Evolutionary conservation across 1,140 invertebrate species (phyloP), one percentile per base, ranked within the genome.

Genomic region (Orius laevigatus): DNA sequence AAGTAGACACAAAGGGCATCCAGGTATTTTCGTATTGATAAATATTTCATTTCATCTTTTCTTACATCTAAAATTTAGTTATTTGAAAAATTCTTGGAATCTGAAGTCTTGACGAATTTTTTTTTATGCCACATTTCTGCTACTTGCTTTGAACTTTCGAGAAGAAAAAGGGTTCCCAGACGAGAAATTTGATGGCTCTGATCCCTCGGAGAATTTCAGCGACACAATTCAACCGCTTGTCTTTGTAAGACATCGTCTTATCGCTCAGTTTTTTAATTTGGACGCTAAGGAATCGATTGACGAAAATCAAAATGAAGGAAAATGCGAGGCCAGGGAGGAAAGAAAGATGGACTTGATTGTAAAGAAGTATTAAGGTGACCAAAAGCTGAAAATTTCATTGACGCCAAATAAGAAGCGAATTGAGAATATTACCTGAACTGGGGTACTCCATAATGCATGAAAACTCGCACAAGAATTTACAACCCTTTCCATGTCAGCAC

Each of bases 1-100:
- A 98, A 89, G 63, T 91, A 97, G 1, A 98, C 95, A 68, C 94
- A 98, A 41, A 95, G 64, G n/a, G 94, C 95, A 70, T 98, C 95
- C 50, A 98, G 64, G 67, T 98, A 98, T 69, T 98, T 98, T 53
- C 90, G 71, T 12, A 79, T 76, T 53, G 78, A 78, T 39, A 94
- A 63, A 59, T 79, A 83, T 45, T 76, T 75, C 14, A 94, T 59
- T 68, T 94, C 89, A 35, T 66, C 60, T 2, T 69, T 62, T 39
- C 90, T 69, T 9, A 79, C 64, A 53, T 69, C 76, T 79, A 56
- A 42, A 56, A 55, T 42, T 52, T 50, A 50, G n/a, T n/a, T n/a
- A n/a, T n/a, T n/a, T n/a, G n/a, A n/a, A n/a, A n/a, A n/a, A n/a
- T n/a, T n/a, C n/a, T n/a, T n/a, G n/a, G n/a, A n/a, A n/a, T n/a